These are phyloP conservation scores for Fregetta grallaria DNA, from an alignment of 2,113 vertebrate genomes.

Conservation along the genomic window DNA sequence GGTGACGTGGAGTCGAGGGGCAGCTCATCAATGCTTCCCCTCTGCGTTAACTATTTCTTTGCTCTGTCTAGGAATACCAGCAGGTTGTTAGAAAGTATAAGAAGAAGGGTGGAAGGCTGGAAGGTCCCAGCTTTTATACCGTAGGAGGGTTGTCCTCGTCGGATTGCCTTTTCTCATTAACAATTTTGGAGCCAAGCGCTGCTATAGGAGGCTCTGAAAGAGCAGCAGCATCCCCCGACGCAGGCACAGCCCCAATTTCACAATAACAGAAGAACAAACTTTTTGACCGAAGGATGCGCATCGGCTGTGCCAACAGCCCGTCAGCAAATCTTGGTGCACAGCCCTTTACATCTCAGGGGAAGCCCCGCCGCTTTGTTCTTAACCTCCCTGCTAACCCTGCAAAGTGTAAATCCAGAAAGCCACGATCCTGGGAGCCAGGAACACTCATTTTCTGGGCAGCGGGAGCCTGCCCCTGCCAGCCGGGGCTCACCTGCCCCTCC, in stretches of 20 bases:
- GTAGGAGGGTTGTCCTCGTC: not conserved
- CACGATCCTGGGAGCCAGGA: not conserved
- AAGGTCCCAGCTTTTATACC: not conserved
- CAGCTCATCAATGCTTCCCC: not conserved
- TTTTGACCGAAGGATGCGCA: not conserved
- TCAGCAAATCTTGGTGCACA: not conserved
- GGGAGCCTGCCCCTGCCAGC: not conserved
- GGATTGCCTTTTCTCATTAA: not conserved
- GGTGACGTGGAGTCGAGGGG: not conserved
- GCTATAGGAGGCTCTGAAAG: not conserved
- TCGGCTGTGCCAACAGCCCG: not conserved
- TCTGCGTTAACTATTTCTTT: not conserved
- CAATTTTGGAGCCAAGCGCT: not conserved
- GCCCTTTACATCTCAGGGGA: not conserved
- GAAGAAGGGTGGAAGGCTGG: not conserved
- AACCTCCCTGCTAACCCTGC: not conserved
- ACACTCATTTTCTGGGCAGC: not conserved
- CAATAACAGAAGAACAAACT: not conserved
- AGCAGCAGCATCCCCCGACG: not conserved
- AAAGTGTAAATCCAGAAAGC: not conserved
- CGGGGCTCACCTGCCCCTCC: not conserved
- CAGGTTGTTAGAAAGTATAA: conserved; percentile 14
- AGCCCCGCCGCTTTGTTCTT: not conserved
- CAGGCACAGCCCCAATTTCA: not conserved
- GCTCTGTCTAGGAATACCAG: conserved; percentile 13